Conservation (phyloP, 2,888 invertebrate species). For the Mythimna albipuncta region DNA sequence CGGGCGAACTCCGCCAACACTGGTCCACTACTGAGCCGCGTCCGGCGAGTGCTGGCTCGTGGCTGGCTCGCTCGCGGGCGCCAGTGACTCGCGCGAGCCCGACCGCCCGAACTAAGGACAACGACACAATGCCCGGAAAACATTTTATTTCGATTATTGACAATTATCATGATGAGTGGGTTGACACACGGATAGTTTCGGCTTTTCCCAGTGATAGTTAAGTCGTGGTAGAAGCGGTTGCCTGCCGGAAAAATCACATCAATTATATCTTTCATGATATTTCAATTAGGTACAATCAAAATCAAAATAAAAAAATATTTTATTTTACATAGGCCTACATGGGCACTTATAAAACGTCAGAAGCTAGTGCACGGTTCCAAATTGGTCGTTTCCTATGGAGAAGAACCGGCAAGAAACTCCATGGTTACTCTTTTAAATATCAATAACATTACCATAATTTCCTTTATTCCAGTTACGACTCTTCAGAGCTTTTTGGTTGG, state of each 20-base stretch:
- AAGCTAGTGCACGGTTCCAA: no score
- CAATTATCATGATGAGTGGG: not conserved
- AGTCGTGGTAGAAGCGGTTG: no score
- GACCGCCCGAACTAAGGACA: conserved; percentile 28
- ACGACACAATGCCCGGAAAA: conserved; percentile 9
- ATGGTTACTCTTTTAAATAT: no score
- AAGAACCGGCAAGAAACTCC: no score
- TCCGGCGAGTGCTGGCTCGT: not conserved
- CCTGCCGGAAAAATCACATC: no score
- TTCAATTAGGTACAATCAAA: not conserved
- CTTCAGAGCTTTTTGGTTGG: no score
- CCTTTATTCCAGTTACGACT: no score
- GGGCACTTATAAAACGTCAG: no score
- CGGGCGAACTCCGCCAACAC: conserved; percentile 63
- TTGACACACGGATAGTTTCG: not conserved
- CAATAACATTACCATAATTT: not conserved
- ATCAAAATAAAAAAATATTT: no score
- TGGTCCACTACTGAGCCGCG: conserved; percentile 25
- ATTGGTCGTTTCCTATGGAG: no score
- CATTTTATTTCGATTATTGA: not conserved
- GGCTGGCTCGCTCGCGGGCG: conserved; percentile 4
- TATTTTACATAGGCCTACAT: no score
- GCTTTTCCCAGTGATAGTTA: not conserved
- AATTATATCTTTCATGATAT: no score
- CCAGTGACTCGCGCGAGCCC: conserved; percentile 14